phyloP scores from a whole-genome alignment of 2,888 invertebrate genomes.

The Agonopterix alstromeriana region DNA sequence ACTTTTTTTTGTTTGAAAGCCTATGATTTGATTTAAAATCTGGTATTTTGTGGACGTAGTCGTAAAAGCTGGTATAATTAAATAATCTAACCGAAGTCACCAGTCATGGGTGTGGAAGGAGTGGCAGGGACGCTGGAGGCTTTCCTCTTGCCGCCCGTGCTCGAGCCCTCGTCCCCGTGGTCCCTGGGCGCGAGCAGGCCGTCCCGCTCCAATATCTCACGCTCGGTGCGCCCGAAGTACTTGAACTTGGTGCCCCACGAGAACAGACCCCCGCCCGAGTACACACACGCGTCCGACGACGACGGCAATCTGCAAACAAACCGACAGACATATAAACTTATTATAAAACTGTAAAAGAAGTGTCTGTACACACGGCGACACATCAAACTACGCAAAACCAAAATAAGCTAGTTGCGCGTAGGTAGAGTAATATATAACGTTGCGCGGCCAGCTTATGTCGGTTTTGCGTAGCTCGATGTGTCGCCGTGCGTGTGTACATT shows the following conservation, averaged over 20 bases:
- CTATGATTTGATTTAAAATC: too few species aligned
- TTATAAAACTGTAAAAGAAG: too few species aligned
- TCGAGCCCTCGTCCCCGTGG: slow-evolving; percentile 64
- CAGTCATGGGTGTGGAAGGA: slow-evolving; percentile 88
- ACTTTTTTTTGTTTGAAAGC: too few species aligned
- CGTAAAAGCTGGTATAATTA: not conserved
- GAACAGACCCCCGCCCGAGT: slow-evolving; percentile 93
- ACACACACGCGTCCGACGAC: slow-evolving; percentile 91
- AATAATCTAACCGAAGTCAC: slow-evolving; percentile 76
- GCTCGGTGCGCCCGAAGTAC: slow-evolving; percentile 94
- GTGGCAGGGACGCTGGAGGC: slow-evolving; percentile 92
- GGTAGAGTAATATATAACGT: too few species aligned
- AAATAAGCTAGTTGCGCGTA: too few species aligned
- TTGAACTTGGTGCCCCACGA: slow-evolving; percentile 96
- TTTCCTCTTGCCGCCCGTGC: slow-evolving; percentile 80
- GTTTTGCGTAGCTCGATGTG: too few species aligned
- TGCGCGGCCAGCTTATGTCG: too few species aligned
- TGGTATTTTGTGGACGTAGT: too few species aligned
- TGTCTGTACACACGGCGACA: too few species aligned
- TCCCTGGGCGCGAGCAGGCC: slow-evolving; percentile 71
- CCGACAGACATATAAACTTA: too few species aligned
- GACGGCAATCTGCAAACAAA: slow-evolving; percentile 82
- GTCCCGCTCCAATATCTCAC: slow-evolving; percentile 91
- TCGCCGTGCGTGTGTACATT: too few species aligned
- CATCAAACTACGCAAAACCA: too few species aligned